Evolutionary conservation across 2,888 invertebrate genomes (phyloP), one percentile per base, ranked within the genome.

Genomic region (Cyclophora albipunctata): DNA sequence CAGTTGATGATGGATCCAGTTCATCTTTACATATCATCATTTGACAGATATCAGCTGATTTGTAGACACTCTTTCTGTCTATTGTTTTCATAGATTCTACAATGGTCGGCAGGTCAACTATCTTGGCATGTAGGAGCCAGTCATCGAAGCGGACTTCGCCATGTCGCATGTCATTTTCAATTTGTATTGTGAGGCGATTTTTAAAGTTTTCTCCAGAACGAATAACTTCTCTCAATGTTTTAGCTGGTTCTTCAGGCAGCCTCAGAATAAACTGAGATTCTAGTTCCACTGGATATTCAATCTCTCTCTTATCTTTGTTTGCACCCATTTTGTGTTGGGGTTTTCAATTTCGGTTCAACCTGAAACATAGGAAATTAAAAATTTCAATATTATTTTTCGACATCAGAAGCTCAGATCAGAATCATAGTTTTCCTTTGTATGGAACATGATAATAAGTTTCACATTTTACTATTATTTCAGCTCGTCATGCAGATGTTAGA

Each of bases 21-120:
- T 97, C 97, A 65, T 95, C 95, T 81, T 94, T 95, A 67, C 97
- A 97, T 50, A 97, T 90, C 90, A 98, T 92, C 87, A 93, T 90
- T 90, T 98, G 99, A 66, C 96, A 96, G 55, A 99, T 93, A 78
- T 99, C 99, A 0, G 98, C 97, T 2, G 98, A 96, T 90, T 99
- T 99, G 75, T 99, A 99, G 66, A 99, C 96, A 69, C 96, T 98
- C 81, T 98, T 99, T 56, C 92, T 93, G 75, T 99, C 99, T 51
- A 98, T 96, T 0, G 98, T 98, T 88, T 99, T 99, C 51, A 96
- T 84, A 0, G 97, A 95, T 84, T 99, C 98, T 5, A 97, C 92
- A 6, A 98, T 90, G 6, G 97, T 95, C 0, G 98, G 98, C 45
- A 98, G 80, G 78, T 99, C 98, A 0, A 97, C 92, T 40, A 98